Evolutionary conservation across 2,113 vertebrate species (phyloP), one percentile per base, ranked within the genome.

Genomic region (Sterna hirundo): DNA sequence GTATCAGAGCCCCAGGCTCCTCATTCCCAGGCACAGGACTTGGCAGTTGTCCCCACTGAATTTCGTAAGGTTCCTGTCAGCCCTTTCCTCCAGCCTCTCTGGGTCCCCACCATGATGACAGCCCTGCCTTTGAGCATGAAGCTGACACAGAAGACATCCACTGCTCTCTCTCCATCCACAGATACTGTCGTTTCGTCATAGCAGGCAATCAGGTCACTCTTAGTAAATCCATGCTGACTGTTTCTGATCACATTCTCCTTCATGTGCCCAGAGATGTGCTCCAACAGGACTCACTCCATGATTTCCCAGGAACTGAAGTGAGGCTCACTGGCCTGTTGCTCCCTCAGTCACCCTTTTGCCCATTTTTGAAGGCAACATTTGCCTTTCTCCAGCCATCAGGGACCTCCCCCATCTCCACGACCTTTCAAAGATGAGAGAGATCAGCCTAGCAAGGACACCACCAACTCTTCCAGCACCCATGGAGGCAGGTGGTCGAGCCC

Each of bases 301-400:
- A 72, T 86, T 96, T 91, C 32, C n/a, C n/a, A 65, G n/a, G 54
- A 54, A 25, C 58, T 83, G 7, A 83, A 77, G 49, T 60, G 40
- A 72, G 72, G 32, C 21, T 83, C 42, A 70, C 42, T 82, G 26
- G 38, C 49, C 36, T 65, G 9, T 71, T 94, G 40, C 34, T 71
- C 51, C 16, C 46, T 61, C 29, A 26, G 27, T 65, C 38, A 74
- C 55, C 9, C 10, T 83, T 71, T 21, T 71, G 30, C 8, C 49
- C 15, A 42, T 58, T 66, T 54, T 32, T 71, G 38, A 90, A 60
- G 75, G 25, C 22, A 54, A 6, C 15, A 51, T 71, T 65, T 87
- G 25, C 61, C 32, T 80, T 55, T 92, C 42, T 68, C 11, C 47
- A 64, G 19, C 40, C 22, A 42, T 26, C 19, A 64, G 52, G 13